A percentile compares a stretch with the other conserved stretches of the same genome.
Evolutionary conservation across 2,113 vertebrate genomes (phyloP).

Genomic region (Boulengeromyrus knoepffleri): DNA sequence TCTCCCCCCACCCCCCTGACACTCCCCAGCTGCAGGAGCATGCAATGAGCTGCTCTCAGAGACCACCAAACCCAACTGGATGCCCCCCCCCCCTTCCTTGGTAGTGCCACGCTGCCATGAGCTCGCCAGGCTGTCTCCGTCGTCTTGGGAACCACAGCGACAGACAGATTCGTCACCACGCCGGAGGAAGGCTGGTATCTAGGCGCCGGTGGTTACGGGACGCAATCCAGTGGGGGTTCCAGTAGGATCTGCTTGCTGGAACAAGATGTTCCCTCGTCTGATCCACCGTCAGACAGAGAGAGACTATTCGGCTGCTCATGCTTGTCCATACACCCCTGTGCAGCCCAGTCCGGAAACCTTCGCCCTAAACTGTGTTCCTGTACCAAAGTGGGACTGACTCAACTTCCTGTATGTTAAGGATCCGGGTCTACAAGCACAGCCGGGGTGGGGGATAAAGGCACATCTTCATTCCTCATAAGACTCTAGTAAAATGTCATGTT

Average conservation of each 20-base stretch:
- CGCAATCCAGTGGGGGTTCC: neutral
- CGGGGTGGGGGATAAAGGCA: constrained; percentile 16
- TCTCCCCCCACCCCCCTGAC: neutral
- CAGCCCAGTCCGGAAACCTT: constrained; percentile 24
- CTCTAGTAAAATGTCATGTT: constrained; percentile 10
- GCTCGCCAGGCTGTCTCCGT: neutral
- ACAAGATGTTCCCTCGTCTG: neutral
- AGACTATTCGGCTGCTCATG: constrained; percentile 16
- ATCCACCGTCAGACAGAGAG: constrained; percentile 19
- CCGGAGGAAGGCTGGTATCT: neutral
- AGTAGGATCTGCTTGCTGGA: neutral
- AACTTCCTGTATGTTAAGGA: constrained; percentile 26
- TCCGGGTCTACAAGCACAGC: constrained; percentile 29
- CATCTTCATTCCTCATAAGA: constrained; percentile 7
- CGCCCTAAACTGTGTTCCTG: constrained; percentile 24
- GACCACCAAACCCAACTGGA: neutral
- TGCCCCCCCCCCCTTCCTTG: neutral
- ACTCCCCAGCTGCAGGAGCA: neutral
- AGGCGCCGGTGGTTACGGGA: neutral
- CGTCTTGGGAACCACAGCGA: constrained; percentile 10
- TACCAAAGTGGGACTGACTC: constrained; percentile 32
- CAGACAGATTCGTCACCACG: neutral
- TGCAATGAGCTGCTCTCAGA: neutral
- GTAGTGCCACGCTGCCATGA: neutral
- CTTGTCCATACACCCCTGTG: constrained; percentile 24